Percentiles rank a stretch among this genome's conserved stretches.
These are phyloP conservation scores for Calypte anna DNA, from an alignment of 2,113 vertebrate species.

Conservation along the genomic window DNA sequence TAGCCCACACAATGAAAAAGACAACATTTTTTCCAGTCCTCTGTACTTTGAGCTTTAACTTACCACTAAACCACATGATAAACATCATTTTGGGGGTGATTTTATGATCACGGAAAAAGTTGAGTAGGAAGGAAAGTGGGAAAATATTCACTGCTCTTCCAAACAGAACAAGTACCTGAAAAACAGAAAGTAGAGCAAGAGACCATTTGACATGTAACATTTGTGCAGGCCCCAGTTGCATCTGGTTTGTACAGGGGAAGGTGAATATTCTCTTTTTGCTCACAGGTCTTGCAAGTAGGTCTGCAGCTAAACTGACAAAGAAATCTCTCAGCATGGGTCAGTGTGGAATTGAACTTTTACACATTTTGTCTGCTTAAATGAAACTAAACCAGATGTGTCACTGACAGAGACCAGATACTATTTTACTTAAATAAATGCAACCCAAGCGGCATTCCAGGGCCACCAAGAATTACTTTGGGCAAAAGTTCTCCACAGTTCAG, in stretches of 20 bases:
- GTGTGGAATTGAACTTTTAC: not conserved
- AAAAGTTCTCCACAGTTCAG: not conserved
- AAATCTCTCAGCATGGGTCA: not conserved
- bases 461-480: not conserved
- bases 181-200: constrained; percentile 20
- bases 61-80: constrained; percentile 99
- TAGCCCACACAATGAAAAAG: not conserved
- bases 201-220: not conserved
- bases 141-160: constrained; percentile 97
- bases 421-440: constrained; percentile 1
- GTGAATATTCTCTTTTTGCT: not conserved
- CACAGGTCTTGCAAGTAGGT: not conserved
- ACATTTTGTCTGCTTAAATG: not conserved
- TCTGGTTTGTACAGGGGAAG: not conserved
- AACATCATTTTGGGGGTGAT: constrained; percentile 99
- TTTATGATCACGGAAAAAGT: constrained; percentile 98
- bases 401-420: not conserved
- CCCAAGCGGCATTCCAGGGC: not conserved
- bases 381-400: not conserved
- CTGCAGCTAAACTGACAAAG: not conserved
- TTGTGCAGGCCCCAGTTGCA: rapidly evolving
- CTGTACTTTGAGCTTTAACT: constrained; percentile 50
- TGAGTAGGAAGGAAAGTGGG: constrained; percentile 93
- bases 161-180: constrained; percentile 91
- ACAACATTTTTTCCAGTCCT: not conserved